phyloP scores from a whole-genome alignment of 2,888 invertebrate species.

The Terebella lapidaria region DNA sequence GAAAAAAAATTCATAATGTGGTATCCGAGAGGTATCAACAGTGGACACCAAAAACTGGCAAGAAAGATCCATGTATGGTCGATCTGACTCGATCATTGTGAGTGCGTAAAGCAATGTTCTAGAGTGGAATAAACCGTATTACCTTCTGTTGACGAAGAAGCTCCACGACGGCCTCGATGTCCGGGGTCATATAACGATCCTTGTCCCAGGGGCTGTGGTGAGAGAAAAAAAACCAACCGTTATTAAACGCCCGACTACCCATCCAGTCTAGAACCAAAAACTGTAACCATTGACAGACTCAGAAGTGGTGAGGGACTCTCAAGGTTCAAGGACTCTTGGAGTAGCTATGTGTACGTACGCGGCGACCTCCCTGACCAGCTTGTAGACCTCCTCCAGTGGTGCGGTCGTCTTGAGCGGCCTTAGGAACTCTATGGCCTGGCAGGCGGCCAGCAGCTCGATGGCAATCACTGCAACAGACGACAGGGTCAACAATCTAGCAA shows the following conservation, averaged over 20 bases:
- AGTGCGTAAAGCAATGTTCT: no score
- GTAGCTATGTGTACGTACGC: conserved; percentile 36
- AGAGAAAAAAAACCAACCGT: background rate
- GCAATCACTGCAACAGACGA: conserved; percentile 62
- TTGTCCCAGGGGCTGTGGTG: conserved; percentile 60
- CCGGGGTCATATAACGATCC: conserved; percentile 65
- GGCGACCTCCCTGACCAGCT: conserved; percentile 57
- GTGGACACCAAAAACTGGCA: background rate
- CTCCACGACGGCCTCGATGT: conserved; percentile 61
- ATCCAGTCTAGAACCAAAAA: background rate
- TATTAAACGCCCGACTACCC: background rate
- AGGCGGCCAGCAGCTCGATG: conserved; percentile 64
- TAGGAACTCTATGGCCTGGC: conserved; percentile 66
- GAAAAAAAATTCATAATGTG: background rate
- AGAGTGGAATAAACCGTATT: background rate
- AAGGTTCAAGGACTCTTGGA: no score
- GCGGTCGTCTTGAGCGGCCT: conserved; percentile 63
- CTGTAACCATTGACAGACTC: background rate
- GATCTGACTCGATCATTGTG: no score
- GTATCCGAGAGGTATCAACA: background rate
- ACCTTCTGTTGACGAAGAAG: conserved; percentile 54
- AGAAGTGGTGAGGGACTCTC: background rate
- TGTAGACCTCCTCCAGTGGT: conserved; percentile 64
- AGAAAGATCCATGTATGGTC: no score
- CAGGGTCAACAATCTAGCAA: no score